Conservation (phyloP, 2,888 invertebrate species). For the Platypus cylindrus region DNA sequence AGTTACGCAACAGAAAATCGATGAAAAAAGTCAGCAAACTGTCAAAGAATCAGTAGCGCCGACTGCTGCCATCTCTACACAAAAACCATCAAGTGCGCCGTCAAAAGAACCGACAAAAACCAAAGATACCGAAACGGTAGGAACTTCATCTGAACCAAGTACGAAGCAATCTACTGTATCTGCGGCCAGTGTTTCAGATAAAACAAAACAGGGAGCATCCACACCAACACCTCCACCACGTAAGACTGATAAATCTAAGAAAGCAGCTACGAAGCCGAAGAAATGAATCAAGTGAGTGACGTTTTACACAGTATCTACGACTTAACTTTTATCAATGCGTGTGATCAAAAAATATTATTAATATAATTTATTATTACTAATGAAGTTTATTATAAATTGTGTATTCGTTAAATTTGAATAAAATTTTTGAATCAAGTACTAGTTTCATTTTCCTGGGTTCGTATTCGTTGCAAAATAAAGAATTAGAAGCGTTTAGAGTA, state of each 20-base stretch:
- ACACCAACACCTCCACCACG: slow-evolving; percentile 29
- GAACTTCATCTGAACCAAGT: slow-evolving; percentile 24
- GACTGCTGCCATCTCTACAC: slow-evolving; percentile 6
- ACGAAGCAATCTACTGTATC: too few species aligned
- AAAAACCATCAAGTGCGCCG: slow-evolving; percentile 4
- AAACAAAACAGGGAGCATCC: slow-evolving; percentile 16
- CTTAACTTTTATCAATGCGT: too few species aligned
- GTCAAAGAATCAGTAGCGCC: slow-evolving; percentile 6
- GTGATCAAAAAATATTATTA: too few species aligned
- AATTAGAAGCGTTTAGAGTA: too few species aligned
- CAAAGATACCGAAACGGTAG: slow-evolving; percentile 33
- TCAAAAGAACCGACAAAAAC: slow-evolving; percentile 10
- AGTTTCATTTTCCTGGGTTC: too few species aligned
- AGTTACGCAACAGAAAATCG: slow-evolving; percentile 3
- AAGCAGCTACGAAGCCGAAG: slow-evolving; percentile 21
- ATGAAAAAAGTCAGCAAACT: too few species aligned
- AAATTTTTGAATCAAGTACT: too few species aligned
- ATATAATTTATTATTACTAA: too few species aligned
- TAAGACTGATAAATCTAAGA: slow-evolving; percentile 28
- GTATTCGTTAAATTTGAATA: too few species aligned
- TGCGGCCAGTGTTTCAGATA: slow-evolving; percentile 23
- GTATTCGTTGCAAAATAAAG: too few species aligned
- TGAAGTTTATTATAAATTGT: too few species aligned
- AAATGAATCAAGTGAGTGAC: slow-evolving; percentile 19
- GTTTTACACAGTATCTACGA: too few species aligned